Evolutionary conservation across 92 coral and sea anemone species (phyloP).

Genomic region (Phymanthus crucifer): DNA sequence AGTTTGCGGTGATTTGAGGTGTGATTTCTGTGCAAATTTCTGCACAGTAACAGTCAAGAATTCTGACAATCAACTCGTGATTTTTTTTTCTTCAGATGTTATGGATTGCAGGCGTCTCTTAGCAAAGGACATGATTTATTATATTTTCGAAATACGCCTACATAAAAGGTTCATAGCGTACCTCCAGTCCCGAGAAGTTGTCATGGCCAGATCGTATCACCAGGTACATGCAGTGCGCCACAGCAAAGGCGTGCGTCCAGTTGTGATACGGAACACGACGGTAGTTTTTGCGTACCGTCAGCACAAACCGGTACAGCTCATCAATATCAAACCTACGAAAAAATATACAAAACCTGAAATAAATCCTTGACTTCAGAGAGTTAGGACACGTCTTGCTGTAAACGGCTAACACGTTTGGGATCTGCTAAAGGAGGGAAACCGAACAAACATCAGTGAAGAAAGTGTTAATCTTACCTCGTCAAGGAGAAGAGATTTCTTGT

Average conservation of each 20-base stretch:
- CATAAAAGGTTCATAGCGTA: slow-evolving; percentile 18
- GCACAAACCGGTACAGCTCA: slow-evolving; percentile 86
- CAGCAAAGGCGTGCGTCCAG: slow-evolving; percentile 99
- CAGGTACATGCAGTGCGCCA: slow-evolving; percentile 97
- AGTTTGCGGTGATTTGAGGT: no score
- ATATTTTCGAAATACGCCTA: no score
- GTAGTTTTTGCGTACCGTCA: slow-evolving; percentile 94
- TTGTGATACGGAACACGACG: slow-evolving; percentile 96
- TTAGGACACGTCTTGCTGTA: no score
- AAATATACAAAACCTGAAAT: no score
- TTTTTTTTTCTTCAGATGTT: no score
- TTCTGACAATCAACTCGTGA: no score
- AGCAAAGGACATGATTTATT: no score
- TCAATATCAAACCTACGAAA: slow-evolving; percentile 80
- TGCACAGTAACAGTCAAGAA: no score
- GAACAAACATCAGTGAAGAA: neutral
- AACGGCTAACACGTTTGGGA: no score
- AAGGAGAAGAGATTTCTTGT: slow-evolving; percentile 86
- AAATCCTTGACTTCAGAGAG: neutral
- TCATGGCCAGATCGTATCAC: slow-evolving; percentile 86
- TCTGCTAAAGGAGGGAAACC: no score
- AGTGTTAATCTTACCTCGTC: slow-evolving; percentile 60
- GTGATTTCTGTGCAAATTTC: no score
- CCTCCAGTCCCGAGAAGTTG: slow-evolving; percentile 87
- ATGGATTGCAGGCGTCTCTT: no score